Percentiles rank a stretch among this genome's conserved stretches.
Conservation (phyloP, 2,888 invertebrate genomes). For the Aphidius colemani region DNA sequence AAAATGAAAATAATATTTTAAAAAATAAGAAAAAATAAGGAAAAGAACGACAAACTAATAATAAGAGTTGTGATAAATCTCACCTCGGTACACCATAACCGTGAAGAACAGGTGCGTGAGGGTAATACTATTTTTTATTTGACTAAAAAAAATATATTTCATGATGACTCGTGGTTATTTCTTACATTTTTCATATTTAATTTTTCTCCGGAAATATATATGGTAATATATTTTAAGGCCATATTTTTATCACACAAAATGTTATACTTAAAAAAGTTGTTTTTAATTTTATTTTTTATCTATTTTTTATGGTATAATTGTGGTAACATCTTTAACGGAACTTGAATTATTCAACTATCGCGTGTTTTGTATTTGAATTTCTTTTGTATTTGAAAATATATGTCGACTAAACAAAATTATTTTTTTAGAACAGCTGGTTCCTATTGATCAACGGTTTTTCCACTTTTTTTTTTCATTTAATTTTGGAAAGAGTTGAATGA, state of each 20-base stretch:
- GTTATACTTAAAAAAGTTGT: no score
- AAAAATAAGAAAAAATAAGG: background rate
- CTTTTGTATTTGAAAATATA: slow-evolving; percentile 1
- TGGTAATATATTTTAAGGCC: no score
- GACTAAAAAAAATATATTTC: background rate
- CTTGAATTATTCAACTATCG: background rate
- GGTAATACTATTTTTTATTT: slow-evolving; percentile 31
- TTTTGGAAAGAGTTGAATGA: slow-evolving; percentile 16
- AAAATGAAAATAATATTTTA: no score
- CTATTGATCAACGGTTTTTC: slow-evolving; percentile 16
- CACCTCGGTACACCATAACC: slow-evolving; percentile 30
- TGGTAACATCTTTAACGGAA: no score
- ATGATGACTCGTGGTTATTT: slow-evolving; percentile 21
- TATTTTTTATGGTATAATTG: no score
- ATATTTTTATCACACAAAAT: no score
- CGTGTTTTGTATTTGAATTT: slow-evolving; percentile 1
- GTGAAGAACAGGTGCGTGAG: slow-evolving; percentile 33
- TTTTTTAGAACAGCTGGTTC: slow-evolving; percentile 28
- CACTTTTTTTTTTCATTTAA: slow-evolving; percentile 20
- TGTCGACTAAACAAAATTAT: slow-evolving; percentile 17
- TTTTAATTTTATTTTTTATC: no score
- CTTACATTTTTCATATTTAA: no score
- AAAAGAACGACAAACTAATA: slow-evolving; percentile 20
- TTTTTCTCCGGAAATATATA: no score
- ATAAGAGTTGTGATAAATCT: slow-evolving; percentile 38